Conservation (phyloP, 2,888 invertebrate genomes). For the Clunio marinus region DNA sequence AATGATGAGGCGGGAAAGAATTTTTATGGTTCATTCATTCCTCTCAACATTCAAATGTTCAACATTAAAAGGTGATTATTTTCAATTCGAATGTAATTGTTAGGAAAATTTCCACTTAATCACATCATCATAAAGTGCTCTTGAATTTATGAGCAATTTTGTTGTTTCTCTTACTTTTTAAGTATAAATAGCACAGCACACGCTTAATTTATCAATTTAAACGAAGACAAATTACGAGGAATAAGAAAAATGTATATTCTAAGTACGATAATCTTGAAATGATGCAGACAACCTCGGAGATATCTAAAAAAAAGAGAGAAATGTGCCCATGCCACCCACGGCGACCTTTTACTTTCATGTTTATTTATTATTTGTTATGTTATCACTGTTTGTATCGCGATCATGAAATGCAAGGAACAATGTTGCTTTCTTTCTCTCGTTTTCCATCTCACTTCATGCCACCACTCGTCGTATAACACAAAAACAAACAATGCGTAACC, state of each 20-base stretch:
- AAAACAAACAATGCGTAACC: slow-evolving; percentile 29
- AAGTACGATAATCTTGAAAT: slow-evolving; percentile 13
- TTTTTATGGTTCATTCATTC: slow-evolving; percentile 1
- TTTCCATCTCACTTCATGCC: too few relatives aligned
- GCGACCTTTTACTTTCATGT: not conserved
- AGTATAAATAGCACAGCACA: too few relatives aligned
- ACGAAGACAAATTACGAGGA: too few relatives aligned
- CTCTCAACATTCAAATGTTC: not conserved
- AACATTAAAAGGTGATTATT: slow-evolving; percentile 13
- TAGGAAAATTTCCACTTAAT: slow-evolving; percentile 28
- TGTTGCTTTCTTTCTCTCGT: too few relatives aligned
- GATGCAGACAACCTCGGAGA: not conserved
- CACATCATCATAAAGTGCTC: slow-evolving; percentile 23
- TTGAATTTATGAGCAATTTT: not conserved
- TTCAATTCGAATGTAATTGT: not conserved
- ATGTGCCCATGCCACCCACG: not conserved
- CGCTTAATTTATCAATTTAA: too few relatives aligned
- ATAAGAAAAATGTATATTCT: too few relatives aligned
- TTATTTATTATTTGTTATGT: not conserved
- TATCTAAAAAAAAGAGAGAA: not conserved
- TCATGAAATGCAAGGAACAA: not conserved
- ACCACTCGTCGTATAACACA: slow-evolving; percentile 15
- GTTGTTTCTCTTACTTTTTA: not conserved
- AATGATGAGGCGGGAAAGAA: not conserved
- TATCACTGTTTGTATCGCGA: slow-evolving; percentile 1